Conservation (phyloP, 2,888 invertebrate species). For the Cephus nigrinus region DNA sequence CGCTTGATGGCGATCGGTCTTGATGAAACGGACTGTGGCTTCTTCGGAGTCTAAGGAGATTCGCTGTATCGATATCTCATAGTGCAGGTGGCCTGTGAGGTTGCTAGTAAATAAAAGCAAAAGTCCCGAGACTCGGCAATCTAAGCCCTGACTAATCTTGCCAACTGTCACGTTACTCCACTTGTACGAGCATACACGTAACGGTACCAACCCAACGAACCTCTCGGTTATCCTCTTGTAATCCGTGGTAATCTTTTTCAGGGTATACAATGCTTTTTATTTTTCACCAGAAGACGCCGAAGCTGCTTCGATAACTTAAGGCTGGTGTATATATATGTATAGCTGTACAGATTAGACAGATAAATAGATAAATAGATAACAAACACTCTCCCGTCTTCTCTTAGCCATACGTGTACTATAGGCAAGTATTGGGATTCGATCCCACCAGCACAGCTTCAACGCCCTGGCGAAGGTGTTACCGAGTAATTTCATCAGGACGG, state of each 20-base stretch:
- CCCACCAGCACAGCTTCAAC: background rate
- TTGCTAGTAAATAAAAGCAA: background rate
- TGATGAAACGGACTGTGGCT: background rate
- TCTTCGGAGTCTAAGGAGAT: background rate
- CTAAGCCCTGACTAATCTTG: background rate
- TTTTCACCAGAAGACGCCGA: background rate
- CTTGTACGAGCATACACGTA: background rate
- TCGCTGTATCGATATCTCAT: background rate
- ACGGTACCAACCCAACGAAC: slow-evolving; percentile 1
- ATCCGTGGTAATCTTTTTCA: slow-evolving; percentile 11
- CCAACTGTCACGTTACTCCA: background rate
- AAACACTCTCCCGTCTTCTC: background rate
- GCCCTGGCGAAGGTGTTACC: background rate
- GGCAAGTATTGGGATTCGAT: background rate
- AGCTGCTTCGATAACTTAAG: background rate
- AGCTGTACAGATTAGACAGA: background rate
- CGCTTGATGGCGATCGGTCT: background rate
- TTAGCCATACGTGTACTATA: background rate
- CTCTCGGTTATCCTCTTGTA: slow-evolving; percentile 9
- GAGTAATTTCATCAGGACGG: slow-evolving; percentile 8
- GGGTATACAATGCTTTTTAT: background rate
- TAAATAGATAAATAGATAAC: background rate
- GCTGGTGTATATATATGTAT: no score
- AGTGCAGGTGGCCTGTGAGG: background rate
- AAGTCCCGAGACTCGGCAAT: background rate